These are phyloP conservation scores for Indicator indicator DNA, from an alignment of 2,113 vertebrate species.

Conservation along the genomic window DNA sequence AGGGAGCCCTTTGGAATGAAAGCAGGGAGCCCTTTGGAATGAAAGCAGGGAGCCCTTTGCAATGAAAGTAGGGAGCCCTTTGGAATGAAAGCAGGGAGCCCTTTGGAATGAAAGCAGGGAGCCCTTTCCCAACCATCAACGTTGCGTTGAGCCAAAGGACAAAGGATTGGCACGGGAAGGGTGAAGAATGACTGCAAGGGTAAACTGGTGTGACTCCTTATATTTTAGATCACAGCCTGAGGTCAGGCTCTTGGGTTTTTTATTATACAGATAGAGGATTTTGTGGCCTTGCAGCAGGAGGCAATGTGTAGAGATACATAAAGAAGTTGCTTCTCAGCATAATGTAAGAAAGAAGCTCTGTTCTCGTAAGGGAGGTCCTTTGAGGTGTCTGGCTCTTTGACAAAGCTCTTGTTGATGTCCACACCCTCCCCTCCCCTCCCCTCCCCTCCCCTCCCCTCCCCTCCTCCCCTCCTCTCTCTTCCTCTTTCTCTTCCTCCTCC, in stretches of 20 bases:
- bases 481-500: no score
- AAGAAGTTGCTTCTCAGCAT: conserved; percentile 41
- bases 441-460: no score
- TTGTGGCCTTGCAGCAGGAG: conserved; percentile 47
- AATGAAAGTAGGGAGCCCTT: conserved; percentile 17
- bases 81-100: conserved; percentile 24
- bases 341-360: conserved; percentile 52
- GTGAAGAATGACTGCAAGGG: conserved; percentile 37
- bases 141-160: conserved; percentile 43
- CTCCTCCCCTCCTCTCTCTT: no score
- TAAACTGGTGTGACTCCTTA: conserved; percentile 23
- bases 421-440: no score
- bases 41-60: conserved; percentile 19
- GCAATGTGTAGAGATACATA: conserved; percentile 32
- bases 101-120: conserved; percentile 18
- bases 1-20: conserved; percentile 4
- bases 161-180: conserved; percentile 19
- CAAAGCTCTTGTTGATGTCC: neutral
- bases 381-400: neutral
- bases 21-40: neutral
- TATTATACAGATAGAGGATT: neutral
- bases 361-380: neutral
- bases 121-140: conserved; percentile 57
- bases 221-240: conserved; percentile 57
- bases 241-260: conserved; percentile 45